Percentiles rank a stretch among this genome's conserved stretches.
Evolutionary conservation across 2,113 vertebrate species (phyloP).

Genomic region (Xenus cinereus): DNA sequence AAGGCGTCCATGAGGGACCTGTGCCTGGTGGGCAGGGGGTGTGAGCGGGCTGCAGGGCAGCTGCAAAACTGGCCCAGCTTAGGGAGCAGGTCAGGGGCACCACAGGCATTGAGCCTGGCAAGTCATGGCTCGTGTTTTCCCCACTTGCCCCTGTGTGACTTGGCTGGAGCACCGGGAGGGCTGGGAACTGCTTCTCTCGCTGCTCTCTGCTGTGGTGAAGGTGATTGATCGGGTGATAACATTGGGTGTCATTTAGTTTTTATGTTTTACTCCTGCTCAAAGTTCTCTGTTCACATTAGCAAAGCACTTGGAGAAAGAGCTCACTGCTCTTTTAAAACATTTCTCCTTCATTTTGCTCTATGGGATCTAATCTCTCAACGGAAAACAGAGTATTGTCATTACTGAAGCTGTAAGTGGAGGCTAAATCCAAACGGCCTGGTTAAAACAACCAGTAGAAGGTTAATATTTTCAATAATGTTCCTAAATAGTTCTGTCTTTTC

Average conservation of each 20-base stretch:
- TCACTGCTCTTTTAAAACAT: background rate
- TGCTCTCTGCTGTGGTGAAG: background rate
- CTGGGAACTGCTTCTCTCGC: background rate
- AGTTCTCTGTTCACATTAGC: background rate
- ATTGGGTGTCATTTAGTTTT: background rate
- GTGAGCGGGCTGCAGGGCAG: background rate
- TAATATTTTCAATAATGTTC: background rate
- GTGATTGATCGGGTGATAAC: background rate
- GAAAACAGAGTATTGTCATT: background rate
- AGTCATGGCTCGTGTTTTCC: rapidly evolving
- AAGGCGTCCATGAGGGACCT: rapidly evolving
- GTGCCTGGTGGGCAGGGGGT: background rate
- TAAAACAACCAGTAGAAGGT: background rate
- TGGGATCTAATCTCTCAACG: background rate
- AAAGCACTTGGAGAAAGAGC: background rate
- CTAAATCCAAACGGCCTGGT: background rate
- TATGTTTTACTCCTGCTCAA: background rate
- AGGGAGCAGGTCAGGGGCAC: background rate
- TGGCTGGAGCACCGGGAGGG: rapidly evolving
- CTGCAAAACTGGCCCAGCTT: rapidly evolving
- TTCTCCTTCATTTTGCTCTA: background rate
- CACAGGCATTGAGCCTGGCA: rapidly evolving
- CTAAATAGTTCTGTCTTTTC: too few species aligned
- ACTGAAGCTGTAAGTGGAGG: background rate
- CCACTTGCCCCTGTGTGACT: rapidly evolving